Evolutionary conservation across 1,140 invertebrate species (phyloP), one percentile per base, ranked within the genome.

Genomic region (Phenacoccus solenopsis): DNA sequence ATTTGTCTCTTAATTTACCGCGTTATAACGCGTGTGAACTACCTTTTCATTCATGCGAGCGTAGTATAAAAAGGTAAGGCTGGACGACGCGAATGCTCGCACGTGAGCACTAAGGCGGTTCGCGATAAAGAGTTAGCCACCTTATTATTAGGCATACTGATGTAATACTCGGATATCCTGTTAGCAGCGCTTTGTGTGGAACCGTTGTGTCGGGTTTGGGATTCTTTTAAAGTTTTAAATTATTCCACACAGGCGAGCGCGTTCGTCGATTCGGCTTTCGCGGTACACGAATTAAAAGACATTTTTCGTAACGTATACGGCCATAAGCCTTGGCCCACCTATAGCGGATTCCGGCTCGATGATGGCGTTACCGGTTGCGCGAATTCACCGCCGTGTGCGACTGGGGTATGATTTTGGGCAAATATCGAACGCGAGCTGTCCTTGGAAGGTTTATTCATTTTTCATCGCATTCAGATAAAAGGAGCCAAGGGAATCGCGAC

Each of bases 71-170:
- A 25, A 64, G 9, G 32, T 38, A 38, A 38, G n/a, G 32, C 9
- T 38, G n/a, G 9, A 9, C 9, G n/a, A 64, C 25, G 59, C 59
- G 59, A 64, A 64, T 64, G 59, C 25, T 20, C 59, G 59, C 59
- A 64, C 59, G 59, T 64, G 59, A 64, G 59, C 59, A 22, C 21
- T 27, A 64, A 24, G 59, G 21, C 59, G 59, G 59, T 27, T 25
- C 22, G 59, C 59, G 59, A 64, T 64, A 64, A 64, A 64, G 59
- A 64, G 59, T 64, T 64, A 64, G 59, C 59, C 59, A 64, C 59
- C 59, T 64, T 64, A 64, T 64, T 64, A 64, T 64, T 64, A 64
- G 59, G 59, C 59, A 64, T 64, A 64, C 59, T 64, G 25, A 64
- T 64, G 59, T 64, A 64, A 64, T 64, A 64, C 25, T 64, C 59